Base-by-base conservation (phyloP, 2,113 vertebrate genomes). In the Nycticryphes semicollaris region DNA sequence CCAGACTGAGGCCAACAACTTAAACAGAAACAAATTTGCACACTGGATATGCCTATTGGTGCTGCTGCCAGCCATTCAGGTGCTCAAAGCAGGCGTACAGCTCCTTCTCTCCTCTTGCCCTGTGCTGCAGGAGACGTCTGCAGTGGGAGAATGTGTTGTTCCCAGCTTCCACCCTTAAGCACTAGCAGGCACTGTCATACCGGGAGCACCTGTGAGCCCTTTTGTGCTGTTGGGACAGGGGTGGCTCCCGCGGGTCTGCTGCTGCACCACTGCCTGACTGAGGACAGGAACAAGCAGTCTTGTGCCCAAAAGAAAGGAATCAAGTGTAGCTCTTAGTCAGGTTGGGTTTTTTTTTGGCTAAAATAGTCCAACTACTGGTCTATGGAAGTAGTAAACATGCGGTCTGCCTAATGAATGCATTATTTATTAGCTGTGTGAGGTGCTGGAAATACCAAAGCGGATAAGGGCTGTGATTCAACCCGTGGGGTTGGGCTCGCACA, bases 381-480 rank as follows among this genome's bases (percentile, higher is more conserved):
- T 79, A 4, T 68, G 69, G 81, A 89, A 62, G 66, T 37, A 57
- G 73, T 50, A 84, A 94, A 73, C 84, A 79, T 12, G 6, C 53
- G 22, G 43, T 17, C 57, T 79, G 69, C 39, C 51, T 76, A 30
- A 73, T 92, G 69, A 96, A 79, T 81, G 60, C 41, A 5, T 78
- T 77, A 67, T 79, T 91, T 94, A 91, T 89, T 86, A 87, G 80
- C 56, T 20, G 22, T 35, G 48, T 27, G 47, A 94, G 66, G 80
- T 66, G 74, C 92, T 95, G 74, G 67, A 92, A 92, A 92, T 87
- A 84, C 91, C 80, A 68, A 62, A 84, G 77, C 1, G 9, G 89
- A 80, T 92, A 91, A 96, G 45, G 28, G n/a, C 81, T 87, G 84
- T 12, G 74, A 76, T 79, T 94, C 77, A 91, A 73, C 69, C 80